These are phyloP conservation scores for Motacilla alba DNA, from an alignment of 2,113 vertebrate genomes.

Conservation along the genomic window DNA sequence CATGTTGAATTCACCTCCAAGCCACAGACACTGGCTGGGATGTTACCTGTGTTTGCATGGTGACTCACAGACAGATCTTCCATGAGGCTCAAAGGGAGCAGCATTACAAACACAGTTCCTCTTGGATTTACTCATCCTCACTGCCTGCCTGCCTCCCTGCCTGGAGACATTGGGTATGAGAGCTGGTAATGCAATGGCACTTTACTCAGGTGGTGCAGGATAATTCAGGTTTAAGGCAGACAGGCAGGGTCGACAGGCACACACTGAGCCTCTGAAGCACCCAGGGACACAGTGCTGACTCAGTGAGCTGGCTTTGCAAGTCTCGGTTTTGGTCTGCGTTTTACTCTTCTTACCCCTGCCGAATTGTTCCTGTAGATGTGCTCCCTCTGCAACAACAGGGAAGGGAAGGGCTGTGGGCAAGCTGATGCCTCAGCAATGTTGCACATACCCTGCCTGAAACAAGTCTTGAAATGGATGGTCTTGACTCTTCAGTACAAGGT, in stretches of 20 bases:
- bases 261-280: accelerated
- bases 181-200: accelerated
- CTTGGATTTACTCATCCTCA: not conserved
- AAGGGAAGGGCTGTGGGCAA: not conserved
- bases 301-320: not conserved
- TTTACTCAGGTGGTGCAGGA: accelerated
- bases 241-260: not conserved
- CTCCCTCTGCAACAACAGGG: not conserved
- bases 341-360: not conserved
- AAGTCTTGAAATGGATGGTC: not conserved
- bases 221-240: not conserved
- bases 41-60: not conserved
- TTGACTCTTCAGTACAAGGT: not conserved
- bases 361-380: not conserved
- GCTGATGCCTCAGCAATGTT: not conserved
- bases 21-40: not conserved
- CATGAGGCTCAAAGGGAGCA: not conserved
- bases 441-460: not conserved
- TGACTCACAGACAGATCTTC: not conserved
- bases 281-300: not conserved
- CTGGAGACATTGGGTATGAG: accelerated
- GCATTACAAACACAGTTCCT: not conserved
- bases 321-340: not conserved
- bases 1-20: not conserved
- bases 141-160: not conserved